Conservation (phyloP, 2,113 vertebrate genomes). For the Erythrocercus mccallii region DNA sequence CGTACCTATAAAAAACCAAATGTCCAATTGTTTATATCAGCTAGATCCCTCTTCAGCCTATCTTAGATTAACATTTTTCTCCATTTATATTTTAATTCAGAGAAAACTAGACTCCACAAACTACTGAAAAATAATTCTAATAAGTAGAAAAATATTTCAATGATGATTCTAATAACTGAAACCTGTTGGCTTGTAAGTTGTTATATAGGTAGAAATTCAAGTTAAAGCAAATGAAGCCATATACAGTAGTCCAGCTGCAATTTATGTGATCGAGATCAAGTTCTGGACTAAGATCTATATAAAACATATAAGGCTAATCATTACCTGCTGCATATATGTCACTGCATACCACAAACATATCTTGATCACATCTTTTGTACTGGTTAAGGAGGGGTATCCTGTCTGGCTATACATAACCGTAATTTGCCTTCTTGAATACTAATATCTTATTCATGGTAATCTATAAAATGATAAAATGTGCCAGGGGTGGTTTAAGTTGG, state of each 20-base stretch:
- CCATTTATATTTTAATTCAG: not conserved
- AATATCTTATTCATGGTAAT: not conserved
- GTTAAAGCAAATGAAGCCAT: not conserved
- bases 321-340: not conserved
- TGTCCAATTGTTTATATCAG: not conserved
- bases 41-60: not conserved
- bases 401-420: not conserved
- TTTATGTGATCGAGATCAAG: not conserved
- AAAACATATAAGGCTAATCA: not conserved
- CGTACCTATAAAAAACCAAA: not conserved
- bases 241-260: not conserved
- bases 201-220: not conserved
- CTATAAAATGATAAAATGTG: not conserved
- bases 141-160: not conserved
- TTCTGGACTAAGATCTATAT: not conserved
- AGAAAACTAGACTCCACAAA: not conserved
- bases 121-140: not conserved
- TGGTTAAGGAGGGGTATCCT: not conserved
- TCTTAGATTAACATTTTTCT: not conserved
- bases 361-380: not conserved
- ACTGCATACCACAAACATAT: not conserved
- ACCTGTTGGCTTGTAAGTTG: not conserved
- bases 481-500: not conserved
- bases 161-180: not conserved
- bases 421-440: not conserved